Conservation (phyloP, 1,140 invertebrate genomes). For the Plectrocnemia conspersa region DNA sequence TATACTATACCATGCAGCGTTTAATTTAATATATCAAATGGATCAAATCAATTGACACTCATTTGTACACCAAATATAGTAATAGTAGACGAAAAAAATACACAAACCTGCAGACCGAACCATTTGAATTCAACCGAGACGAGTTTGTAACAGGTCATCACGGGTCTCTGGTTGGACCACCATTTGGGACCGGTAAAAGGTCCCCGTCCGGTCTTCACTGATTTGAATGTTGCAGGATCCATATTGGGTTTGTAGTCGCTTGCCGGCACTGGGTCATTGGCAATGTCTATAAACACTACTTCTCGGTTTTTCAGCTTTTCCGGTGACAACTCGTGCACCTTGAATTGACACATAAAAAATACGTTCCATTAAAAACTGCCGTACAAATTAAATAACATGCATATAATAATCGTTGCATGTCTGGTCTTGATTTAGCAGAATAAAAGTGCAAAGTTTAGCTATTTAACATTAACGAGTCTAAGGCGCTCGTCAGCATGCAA, state of each 20-base stretch:
- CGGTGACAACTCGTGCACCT: slow-evolving; percentile 84
- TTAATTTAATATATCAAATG: too few species aligned
- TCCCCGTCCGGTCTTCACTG: slow-evolving; percentile 89
- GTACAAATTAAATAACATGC: too few species aligned
- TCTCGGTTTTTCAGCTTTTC: slow-evolving; percentile 88
- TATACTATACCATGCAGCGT: too few species aligned
- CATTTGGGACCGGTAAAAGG: slow-evolving; percentile 78
- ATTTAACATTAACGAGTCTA: too few species aligned
- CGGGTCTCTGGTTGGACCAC: slow-evolving; percentile 75
- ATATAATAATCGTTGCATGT: too few species aligned
- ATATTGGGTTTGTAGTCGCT: slow-evolving; percentile 81
- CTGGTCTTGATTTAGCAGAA: too few species aligned
- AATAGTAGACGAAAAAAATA: slow-evolving; percentile 4
- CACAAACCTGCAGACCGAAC: slow-evolving; percentile 84
- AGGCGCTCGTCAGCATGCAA: too few species aligned
- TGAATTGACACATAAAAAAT: slow-evolving; percentile 12
- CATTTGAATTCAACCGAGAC: slow-evolving; percentile 98
- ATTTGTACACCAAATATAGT: too few species aligned
- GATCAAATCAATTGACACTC: too few species aligned
- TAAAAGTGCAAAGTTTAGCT: too few species aligned
- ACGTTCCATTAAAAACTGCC: too few species aligned
- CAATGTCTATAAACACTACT: slow-evolving; percentile 90
- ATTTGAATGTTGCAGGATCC: slow-evolving; percentile 87
- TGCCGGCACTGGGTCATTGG: slow-evolving; percentile 76
- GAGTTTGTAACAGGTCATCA: slow-evolving; percentile 98